Conservation (phyloP, 2,113 vertebrate species). For the Eulacestoma nigropectus region DNA sequence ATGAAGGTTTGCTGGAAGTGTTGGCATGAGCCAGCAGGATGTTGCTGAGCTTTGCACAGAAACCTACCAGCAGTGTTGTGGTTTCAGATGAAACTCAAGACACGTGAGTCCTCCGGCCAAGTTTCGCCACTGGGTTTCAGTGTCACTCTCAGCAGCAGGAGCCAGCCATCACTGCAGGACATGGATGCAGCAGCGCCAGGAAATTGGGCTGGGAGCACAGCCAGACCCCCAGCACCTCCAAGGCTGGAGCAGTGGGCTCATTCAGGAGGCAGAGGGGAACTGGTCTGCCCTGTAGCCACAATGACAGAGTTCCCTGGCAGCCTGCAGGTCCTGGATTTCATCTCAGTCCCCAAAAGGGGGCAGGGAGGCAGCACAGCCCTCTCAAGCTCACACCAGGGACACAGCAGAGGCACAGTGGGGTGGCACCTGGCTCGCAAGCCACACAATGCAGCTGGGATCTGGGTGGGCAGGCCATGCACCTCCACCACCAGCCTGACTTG, state of each 20-base stretch:
- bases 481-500: not conserved
- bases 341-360: not conserved
- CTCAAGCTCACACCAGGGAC: fast-evolving
- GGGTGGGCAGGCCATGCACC: fast-evolving
- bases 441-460: not conserved
- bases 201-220: not conserved
- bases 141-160: not conserved
- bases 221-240: fast-evolving
- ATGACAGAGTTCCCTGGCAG: not conserved
- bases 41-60: not conserved
- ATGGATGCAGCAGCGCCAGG: fast-evolving
- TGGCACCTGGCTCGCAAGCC: not conserved
- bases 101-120: fast-evolving
- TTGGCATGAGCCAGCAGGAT: not conserved
- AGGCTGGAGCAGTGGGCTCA: not conserved
- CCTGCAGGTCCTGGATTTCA: not conserved
- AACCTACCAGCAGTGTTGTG: not conserved
- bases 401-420: not conserved
- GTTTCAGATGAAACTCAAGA: conserved; percentile 22
- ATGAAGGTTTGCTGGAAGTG: not conserved
- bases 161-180: fast-evolving
- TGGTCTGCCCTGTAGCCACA: not conserved
- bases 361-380: not conserved
- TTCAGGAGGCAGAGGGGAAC: not conserved
- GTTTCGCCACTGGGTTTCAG: not conserved